A percentile compares a stretch with the other conserved stretches of the same genome.
phyloP scores from a whole-genome alignment of 2,113 vertebrate species.

The Origma solitaria region DNA sequence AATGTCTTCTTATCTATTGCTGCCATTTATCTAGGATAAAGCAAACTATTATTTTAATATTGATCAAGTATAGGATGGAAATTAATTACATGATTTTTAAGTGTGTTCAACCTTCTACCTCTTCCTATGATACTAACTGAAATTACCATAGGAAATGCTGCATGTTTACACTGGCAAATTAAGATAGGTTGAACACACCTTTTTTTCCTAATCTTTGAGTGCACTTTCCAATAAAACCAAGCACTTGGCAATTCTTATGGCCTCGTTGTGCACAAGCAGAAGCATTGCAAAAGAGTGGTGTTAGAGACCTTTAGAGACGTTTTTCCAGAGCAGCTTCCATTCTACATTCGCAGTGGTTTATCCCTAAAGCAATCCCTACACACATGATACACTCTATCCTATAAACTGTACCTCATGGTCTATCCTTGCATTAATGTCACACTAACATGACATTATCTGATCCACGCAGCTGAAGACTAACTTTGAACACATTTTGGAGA shows the following conservation, averaged over 20 bases:
- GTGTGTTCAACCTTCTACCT: background rate
- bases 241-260: background rate
- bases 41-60: background rate
- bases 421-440: background rate
- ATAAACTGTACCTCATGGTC: background rate
- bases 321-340: background rate
- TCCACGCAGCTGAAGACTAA: background rate
- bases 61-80: background rate
- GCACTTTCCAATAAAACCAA: background rate
- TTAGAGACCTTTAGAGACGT: background rate
- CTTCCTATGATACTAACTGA: background rate
- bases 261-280: background rate
- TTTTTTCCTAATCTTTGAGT: background rate
- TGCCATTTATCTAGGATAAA: background rate
- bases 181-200: background rate
- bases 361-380: background rate
- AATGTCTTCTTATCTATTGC: background rate
- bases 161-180: background rate
- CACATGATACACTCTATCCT: background rate
- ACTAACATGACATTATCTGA: background rate
- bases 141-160: background rate
- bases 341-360: background rate
- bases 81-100: background rate
- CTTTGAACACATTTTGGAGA: background rate
- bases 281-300: rapidly evolving